Conservation (phyloP, 2,888 invertebrate genomes). For the Plebejus anna region DNA sequence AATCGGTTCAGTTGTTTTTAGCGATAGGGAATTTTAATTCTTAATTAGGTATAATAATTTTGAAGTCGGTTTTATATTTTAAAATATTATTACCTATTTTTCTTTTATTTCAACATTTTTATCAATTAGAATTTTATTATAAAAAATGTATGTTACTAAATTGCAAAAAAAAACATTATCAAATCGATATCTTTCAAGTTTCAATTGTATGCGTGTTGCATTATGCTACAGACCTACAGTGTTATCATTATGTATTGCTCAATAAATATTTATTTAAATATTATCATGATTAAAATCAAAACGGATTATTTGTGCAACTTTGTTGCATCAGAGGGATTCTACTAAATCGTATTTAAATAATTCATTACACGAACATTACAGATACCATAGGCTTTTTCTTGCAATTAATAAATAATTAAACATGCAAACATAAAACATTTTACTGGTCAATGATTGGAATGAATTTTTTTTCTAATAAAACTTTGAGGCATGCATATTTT, state of each 20-base stretch:
- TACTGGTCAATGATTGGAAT: neutral
- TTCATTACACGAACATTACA: slow-evolving; percentile 16
- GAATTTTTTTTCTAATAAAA: neutral
- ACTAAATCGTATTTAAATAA: slow-evolving; percentile 16
- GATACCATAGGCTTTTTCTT: neutral
- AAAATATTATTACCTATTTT: too few species aligned
- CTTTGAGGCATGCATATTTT: neutral
- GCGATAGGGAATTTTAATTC: too few species aligned
- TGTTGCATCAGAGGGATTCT: neutral
- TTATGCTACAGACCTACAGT: neutral
- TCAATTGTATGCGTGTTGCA: neutral
- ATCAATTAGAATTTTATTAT: too few species aligned
- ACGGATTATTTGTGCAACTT: neutral
- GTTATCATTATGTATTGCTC: neutral
- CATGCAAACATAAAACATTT: slow-evolving; percentile 18
- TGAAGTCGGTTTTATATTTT: too few species aligned
- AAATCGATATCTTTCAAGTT: neutral
- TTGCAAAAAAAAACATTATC: too few species aligned
- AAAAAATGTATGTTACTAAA: too few species aligned
- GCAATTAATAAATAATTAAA: neutral
- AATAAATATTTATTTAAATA: neutral
- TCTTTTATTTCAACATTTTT: too few species aligned
- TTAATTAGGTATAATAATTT: too few species aligned
- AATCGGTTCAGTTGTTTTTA: too few species aligned
- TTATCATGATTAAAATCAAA: slow-evolving; percentile 4